A percentile compares a stretch with the other conserved stretches of the same genome.
These are phyloP conservation scores for Enteromius unitaeniatus DNA, from an alignment of 2,797 vertebrate species.

Conservation along the genomic window DNA sequence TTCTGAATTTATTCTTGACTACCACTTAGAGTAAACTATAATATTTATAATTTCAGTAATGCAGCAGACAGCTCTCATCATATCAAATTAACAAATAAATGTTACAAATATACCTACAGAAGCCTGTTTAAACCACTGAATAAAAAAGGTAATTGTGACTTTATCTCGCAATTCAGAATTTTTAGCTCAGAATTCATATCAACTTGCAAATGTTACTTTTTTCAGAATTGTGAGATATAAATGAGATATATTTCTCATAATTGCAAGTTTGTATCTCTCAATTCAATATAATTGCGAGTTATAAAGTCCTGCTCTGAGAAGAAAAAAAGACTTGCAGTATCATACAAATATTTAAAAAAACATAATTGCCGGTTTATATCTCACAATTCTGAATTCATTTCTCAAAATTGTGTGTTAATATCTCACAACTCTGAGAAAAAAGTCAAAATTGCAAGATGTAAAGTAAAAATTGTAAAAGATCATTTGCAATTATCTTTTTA, in stretches of 20 bases:
- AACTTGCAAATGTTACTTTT: background rate
- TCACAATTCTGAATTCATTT: too few relatives aligned
- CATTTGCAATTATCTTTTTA: background rate
- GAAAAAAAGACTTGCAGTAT: too few relatives aligned
- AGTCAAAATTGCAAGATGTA: background rate
- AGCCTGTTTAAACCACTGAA: background rate
- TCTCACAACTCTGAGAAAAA: background rate
- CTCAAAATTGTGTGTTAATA: too few relatives aligned
- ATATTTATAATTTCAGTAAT: background rate
- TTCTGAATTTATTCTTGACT: conserved; percentile 1
- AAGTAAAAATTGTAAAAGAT: background rate
- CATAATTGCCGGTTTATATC: too few relatives aligned
- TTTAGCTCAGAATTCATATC: too few relatives aligned
- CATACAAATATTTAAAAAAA: too few relatives aligned
- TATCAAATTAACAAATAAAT: background rate
- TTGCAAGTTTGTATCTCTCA: too few relatives aligned
- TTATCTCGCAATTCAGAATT: too few relatives aligned
- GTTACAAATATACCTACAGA: background rate
- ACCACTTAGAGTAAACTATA: background rate
- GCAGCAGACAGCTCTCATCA: background rate
- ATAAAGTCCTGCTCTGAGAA: background rate
- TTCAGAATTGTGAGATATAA: background rate
- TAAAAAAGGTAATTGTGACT: background rate
- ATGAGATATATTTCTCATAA: too few relatives aligned
- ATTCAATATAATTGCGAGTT: background rate